A percentile compares a stretch with the other conserved stretches of the same genome.
phyloP scores from a whole-genome alignment of 2,888 invertebrate genomes.

The Zootermopsis nevadensis region DNA sequence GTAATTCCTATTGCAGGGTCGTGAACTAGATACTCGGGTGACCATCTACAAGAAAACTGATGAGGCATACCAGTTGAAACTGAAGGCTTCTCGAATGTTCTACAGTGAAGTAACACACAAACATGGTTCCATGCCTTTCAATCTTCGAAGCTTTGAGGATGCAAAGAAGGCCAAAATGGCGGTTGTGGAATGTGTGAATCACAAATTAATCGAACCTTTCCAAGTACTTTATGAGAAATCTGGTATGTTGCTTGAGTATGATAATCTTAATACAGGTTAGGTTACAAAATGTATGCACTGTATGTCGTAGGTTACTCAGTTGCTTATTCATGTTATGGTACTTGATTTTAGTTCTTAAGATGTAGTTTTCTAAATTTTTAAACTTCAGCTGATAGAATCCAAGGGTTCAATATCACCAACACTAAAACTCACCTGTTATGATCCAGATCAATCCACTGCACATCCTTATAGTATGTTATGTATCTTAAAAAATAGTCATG shows the following conservation, averaged over 20 bases:
- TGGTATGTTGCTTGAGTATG: constrained; percentile 64
- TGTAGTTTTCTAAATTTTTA: too few relatives aligned
- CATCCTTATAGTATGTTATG: too few relatives aligned
- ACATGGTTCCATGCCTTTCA: constrained; percentile 97
- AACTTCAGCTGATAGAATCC: too few relatives aligned
- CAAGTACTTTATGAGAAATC: constrained; percentile 88
- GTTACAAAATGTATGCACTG: too few relatives aligned
- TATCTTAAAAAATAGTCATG: too few relatives aligned
- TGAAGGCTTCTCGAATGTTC: constrained; percentile 95
- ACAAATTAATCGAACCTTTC: constrained; percentile 98
- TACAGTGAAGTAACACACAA: constrained; percentile 90
- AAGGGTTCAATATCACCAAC: too few relatives aligned
- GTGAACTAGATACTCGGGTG: constrained; percentile 93
- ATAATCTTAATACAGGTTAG: too few relatives aligned
- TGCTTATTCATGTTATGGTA: too few relatives aligned
- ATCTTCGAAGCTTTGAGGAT: constrained; percentile 93
- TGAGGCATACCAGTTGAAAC: constrained; percentile 94
- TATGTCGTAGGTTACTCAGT: too few relatives aligned
- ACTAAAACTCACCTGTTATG: too few relatives aligned
- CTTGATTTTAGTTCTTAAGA: too few relatives aligned
- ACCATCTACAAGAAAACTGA: constrained; percentile 99
- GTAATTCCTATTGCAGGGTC: constrained; percentile 69
- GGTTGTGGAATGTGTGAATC: constrained; percentile 97
- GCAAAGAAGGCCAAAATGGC: constrained; percentile 98
- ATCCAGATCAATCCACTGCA: too few relatives aligned